A percentile compares a stretch with the other conserved stretches of the same genome.
Evolutionary conservation across 2,113 vertebrate genomes (phyloP).

Genomic region (Tyto alba): DNA sequence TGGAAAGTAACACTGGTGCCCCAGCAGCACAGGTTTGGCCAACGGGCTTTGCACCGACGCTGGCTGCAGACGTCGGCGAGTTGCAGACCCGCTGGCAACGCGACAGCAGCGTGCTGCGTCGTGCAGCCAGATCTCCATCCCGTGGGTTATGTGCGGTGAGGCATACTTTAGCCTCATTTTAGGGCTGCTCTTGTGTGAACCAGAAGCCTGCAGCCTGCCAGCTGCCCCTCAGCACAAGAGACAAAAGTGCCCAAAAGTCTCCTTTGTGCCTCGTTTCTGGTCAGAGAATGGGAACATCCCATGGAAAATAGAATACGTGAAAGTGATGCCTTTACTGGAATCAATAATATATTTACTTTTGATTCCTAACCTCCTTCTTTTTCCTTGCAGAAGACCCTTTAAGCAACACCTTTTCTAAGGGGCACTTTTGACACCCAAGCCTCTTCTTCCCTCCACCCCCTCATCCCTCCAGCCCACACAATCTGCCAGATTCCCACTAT

Average conservation of each 20-base stretch:
- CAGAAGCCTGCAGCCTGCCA: neutral
- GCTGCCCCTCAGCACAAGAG: neutral
- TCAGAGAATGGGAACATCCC: neutral
- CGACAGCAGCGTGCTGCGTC: accelerated
- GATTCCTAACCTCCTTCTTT: neutral
- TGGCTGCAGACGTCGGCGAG: accelerated
- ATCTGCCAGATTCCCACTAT: neutral
- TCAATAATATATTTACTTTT: neutral
- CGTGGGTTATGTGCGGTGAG: neutral
- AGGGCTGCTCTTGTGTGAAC: neutral
- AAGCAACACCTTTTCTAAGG: neutral
- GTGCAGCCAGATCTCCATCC: neutral
- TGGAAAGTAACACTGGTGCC: neutral
- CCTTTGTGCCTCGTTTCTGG: neutral
- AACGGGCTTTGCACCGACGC: accelerated
- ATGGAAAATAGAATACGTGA: neutral
- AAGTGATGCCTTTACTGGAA: neutral
- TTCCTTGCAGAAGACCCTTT: neutral
- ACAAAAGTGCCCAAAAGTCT: neutral
- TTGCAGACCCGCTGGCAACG: neutral
- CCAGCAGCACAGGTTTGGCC: neutral
- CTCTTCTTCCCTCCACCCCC: neutral
- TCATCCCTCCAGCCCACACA: neutral
- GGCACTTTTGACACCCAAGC: neutral
- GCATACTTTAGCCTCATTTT: neutral